These are phyloP conservation scores for Elaphurus davidianus DNA, from an alignment of 2,113 vertebrate genomes.

Conservation along the genomic window DNA sequence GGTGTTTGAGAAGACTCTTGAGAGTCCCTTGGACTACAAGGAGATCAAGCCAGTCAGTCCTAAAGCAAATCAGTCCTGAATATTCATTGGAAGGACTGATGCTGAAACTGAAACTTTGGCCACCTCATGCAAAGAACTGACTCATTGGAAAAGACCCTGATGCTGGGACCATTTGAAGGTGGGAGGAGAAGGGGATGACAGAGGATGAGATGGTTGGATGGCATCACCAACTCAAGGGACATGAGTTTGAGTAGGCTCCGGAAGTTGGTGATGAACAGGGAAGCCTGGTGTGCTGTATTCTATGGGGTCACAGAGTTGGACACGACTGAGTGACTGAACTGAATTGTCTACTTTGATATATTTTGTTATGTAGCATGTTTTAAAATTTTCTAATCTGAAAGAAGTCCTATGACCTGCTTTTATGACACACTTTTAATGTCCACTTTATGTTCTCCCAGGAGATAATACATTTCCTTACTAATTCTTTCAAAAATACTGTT, in stretches of 20 bases:
- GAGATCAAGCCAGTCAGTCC: not conserved
- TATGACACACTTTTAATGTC: not conserved
- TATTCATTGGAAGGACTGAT: not conserved
- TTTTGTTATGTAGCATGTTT: not conserved
- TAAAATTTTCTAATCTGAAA: not conserved
- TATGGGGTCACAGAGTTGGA: accelerated
- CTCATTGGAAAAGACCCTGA: not conserved
- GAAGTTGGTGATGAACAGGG: not conserved
- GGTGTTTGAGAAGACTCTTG: not conserved
- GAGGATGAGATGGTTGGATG: not conserved
- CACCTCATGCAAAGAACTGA: not conserved
- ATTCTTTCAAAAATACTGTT: not conserved
- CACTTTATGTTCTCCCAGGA: not conserved
- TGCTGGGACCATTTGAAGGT: not conserved
- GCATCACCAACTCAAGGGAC: not conserved
- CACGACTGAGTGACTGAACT: not conserved
- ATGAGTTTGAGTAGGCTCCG: not conserved
- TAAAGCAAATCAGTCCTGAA: not conserved
- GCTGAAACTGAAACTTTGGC: not conserved
- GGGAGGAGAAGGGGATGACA: accelerated
- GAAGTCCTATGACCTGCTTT: not conserved
- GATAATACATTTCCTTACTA: not conserved
- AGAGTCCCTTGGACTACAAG: not conserved
- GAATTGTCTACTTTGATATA: not conserved
- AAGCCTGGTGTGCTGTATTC: not conserved